Percentiles rank a stretch among this genome's conserved stretches.
Conservation (phyloP, 2,888 invertebrate genomes). For the Leuctra nigra region DNA sequence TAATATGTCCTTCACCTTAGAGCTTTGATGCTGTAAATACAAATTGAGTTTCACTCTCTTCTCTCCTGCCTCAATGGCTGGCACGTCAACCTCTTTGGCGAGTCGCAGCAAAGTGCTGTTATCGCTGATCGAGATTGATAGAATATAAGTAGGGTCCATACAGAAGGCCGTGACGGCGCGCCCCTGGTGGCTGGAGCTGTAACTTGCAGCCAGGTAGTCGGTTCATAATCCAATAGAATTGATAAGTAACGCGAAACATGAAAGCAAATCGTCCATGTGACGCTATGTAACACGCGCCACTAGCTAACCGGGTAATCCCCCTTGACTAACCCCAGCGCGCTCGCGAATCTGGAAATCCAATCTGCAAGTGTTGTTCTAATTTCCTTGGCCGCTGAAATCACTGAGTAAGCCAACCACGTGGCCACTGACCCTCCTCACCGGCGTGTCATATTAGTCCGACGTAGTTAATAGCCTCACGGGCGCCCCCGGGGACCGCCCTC, state of each 20-base stretch:
- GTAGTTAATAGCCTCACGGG: conserved; percentile 10
- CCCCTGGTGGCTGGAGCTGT: no score
- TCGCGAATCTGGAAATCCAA: conserved; percentile 22
- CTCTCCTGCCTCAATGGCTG: no score
- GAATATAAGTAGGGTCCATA: no score
- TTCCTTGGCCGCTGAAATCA: conserved; percentile 20
- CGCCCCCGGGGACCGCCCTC: no score
- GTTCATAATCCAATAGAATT: no score
- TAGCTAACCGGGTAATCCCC: conserved; percentile 1
- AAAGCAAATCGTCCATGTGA: not conserved
- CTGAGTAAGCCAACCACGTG: conserved; percentile 10
- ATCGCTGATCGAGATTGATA: no score
- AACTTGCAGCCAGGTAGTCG: no score
- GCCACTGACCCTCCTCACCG: not conserved
- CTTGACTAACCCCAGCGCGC: not conserved
- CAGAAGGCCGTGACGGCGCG: no score
- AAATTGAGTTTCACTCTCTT: no score
- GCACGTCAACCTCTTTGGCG: no score
- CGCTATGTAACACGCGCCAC: not conserved
- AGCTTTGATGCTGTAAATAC: no score
- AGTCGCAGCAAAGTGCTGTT: not conserved
- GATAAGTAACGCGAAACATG: not conserved
- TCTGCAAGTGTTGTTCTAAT: conserved; percentile 26
- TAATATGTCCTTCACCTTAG: no score
- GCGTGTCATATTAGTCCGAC: not conserved